phyloP scores from a whole-genome alignment of 1,140 invertebrate species.

The Lepidostoma basale region DNA sequence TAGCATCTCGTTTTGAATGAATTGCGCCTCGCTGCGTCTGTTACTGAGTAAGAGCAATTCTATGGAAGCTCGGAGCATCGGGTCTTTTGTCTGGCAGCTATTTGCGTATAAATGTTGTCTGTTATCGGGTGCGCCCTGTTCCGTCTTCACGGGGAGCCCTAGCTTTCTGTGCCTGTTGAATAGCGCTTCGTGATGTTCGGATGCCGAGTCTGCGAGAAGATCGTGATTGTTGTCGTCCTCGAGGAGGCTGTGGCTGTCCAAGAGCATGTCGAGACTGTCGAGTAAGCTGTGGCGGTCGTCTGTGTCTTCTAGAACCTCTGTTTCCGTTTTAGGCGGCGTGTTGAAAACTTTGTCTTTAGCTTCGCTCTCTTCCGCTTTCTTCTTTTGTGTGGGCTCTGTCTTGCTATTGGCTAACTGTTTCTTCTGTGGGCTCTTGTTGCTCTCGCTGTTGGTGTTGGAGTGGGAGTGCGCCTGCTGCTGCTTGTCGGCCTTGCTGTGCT shows the following conservation, averaged over 20 bases:
- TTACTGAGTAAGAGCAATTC: conserved; percentile 14
- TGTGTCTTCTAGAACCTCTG: conserved; percentile 33
- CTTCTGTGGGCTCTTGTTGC: neutral
- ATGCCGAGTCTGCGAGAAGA: conserved; percentile 53
- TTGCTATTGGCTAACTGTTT: conserved; percentile 54
- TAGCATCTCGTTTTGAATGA: conserved; percentile 22
- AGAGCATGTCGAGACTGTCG: conserved; percentile 56
- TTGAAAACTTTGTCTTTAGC: conserved; percentile 46
- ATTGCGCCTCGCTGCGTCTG: conserved; percentile 48
- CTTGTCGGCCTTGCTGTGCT: conserved; percentile 48
- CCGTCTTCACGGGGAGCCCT: no score
- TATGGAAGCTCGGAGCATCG: neutral
- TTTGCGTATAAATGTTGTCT: conserved; percentile 35
- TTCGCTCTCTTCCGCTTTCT: conserved; percentile 31
- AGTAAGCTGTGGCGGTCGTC: conserved; percentile 58
- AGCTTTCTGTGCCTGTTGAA: conserved; percentile 50
- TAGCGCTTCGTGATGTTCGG: conserved; percentile 54
- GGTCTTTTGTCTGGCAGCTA: conserved; percentile 8
- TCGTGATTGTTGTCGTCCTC: conserved; percentile 55
- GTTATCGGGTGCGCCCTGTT: conserved; percentile 34
- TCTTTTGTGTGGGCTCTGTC: conserved; percentile 23
- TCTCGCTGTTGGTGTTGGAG: neutral
- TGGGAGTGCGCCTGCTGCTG: conserved; percentile 55
- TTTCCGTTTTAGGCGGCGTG: conserved; percentile 38
- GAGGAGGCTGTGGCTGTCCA: conserved; percentile 57